Base-by-base conservation (phyloP, 2,113 vertebrate genomes). In the Pimephales promelas region DNA sequence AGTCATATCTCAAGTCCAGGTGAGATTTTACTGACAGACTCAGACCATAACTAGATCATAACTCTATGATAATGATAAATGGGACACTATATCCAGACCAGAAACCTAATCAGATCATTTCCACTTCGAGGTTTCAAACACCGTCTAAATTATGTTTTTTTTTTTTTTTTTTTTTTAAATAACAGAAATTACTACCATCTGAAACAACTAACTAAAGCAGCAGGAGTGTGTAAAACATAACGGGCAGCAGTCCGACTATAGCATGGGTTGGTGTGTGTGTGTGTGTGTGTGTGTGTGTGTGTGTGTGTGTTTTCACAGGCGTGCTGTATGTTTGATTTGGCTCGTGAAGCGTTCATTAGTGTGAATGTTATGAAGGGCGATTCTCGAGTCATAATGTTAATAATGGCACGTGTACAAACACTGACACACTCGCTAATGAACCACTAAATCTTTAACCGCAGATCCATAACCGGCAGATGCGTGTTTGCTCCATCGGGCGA, bases 111-210 rank as follows among this genome's bases (percentile, higher is more conserved):
- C 71, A 77, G 86, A 40, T 77, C 81, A 36, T 34, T 24, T 28
- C 13, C 47, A 52, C 43, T 9, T 28, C 2, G 11, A 34, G 26
- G 10, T 36, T 70, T 84, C 54, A 78, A 66, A 57, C 77, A 87
- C 84, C 84, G 28, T 83, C 66, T 31, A 70, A 80, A 84, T 72
- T 40, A 10, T 40, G 40, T 40, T 79, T 47, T 88, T n/a, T n/a
- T n/a, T n/a, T n/a, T n/a, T n/a, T n/a, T n/a, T n/a, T n/a, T n/a
- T n/a, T n/a, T n/a, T 83, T 43, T 79, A 85, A 90, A 89, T 87
- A 89, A 91, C 89, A 90, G 86, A 83, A 87, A 83, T 34, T n/a
- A 16, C 5, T 47, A 40, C 24, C 26, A 82, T 26, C 52, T 71
- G 72, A 83, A 81, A 78, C 31, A 73, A 77, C 59, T 18, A 61